Evolutionary conservation across 2,797 vertebrate species (phyloP), one percentile per base, ranked within the genome.

Genomic region (Arctocebus calabarensis): DNA sequence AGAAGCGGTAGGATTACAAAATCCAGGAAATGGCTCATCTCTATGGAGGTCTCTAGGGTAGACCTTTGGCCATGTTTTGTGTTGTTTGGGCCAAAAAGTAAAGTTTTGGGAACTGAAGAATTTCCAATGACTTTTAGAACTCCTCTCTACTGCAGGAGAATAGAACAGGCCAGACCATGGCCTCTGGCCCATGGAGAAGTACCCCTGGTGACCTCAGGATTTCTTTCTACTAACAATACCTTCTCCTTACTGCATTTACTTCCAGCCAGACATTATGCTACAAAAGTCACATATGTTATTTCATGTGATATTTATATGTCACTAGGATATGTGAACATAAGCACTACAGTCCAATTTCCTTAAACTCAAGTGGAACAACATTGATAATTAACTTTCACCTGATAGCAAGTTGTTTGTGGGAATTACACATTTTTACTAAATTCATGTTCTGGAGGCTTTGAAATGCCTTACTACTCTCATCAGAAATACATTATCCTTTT

Each of bases 161-260:
- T 27, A 55, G 29, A 89, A 4, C 82, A 16, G 5, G 17, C 20
- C 25, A 23, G 13, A 16, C 4, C n/a, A 62, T 17, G 4, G 9
- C 4, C 7, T 45, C 25, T 62, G 5, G 13, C 2, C 81, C 22
- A 32, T 8, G 2, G 27, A 22, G 1, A 83, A 61, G 3, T 22
- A 0, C 0, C 23, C 25, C 32, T 7, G 14, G 5, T 20, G 25
- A 78, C 23, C 10, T 71, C 4, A 2, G 61, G 16, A 3, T 34
- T 43, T 78, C 17, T 61, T 48, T 93, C 12, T 71, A 48, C 27
- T 34, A 83, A 78, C 3, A 37, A 3, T 29, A 27, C 75, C 3
- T 83, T 84, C n/a, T 19, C 29, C 5, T 45, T 93, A 77, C 13
- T 5, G 1, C 3, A 23, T 25, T 61, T 34, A 37, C 22, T 25